Percentiles rank a stretch among this genome's conserved stretches.
Conservation (phyloP, 2,113 vertebrate genomes). For the Dryoscopus gambensis region DNA sequence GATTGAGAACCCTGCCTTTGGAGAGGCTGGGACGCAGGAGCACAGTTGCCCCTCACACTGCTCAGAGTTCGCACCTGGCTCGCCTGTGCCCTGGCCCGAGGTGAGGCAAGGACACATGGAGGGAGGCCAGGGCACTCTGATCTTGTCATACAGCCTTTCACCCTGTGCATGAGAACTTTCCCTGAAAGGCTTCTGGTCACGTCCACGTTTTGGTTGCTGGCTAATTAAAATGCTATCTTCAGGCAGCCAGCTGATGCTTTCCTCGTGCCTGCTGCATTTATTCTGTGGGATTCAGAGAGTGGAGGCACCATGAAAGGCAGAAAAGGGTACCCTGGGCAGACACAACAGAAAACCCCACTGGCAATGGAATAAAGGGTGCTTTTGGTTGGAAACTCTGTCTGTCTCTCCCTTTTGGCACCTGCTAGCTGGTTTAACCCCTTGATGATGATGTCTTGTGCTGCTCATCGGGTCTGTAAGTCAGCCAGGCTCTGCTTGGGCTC, state of each 20-base stretch:
- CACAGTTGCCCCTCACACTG: background rate
- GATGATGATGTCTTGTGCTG: background rate
- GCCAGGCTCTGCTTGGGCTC: background rate
- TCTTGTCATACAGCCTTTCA: background rate
- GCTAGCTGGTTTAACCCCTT: background rate
- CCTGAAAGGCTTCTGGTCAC: background rate
- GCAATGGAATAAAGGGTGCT: background rate
- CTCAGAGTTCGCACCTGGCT: background rate
- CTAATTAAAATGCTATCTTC: background rate
- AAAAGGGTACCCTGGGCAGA: background rate
- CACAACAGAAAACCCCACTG: background rate
- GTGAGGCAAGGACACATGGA: background rate
- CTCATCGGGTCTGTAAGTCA: background rate
- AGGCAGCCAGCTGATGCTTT: background rate
- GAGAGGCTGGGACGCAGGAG: background rate
- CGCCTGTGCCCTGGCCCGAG: fast-evolving
- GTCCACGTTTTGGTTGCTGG: background rate
- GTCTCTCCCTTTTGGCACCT: background rate
- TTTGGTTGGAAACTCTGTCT: background rate
- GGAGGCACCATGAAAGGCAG: background rate
- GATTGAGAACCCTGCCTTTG: background rate
- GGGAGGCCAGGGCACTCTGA: background rate
- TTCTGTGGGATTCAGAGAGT: background rate
- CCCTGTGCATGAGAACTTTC: background rate
- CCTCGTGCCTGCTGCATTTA: background rate